Percentiles rank a stretch among this genome's conserved stretches.
phyloP scores from a whole-genome alignment of 1,140 invertebrate species.

The Zaprionus tsacasi region DNA sequence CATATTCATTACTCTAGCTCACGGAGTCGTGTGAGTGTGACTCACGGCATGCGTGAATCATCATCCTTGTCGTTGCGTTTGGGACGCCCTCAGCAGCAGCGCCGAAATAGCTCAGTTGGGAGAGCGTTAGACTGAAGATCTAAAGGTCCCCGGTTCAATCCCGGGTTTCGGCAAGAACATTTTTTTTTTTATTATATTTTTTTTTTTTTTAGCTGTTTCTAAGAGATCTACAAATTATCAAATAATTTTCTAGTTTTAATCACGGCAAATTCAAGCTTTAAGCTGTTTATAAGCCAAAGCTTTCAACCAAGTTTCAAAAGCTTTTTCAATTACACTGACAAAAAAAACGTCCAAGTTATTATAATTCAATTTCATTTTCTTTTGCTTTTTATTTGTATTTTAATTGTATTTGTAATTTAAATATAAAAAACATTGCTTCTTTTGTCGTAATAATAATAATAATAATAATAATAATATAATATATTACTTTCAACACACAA shows the following conservation, averaged over 20 bases:
- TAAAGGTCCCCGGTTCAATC: slow-evolving; percentile 92
- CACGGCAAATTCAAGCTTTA: slow-evolving; percentile 1
- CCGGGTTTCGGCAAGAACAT: slow-evolving; percentile 72
- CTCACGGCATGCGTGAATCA: background rate
- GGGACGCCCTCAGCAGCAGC: background rate
- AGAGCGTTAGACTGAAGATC: slow-evolving; percentile 93
- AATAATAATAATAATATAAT: slow-evolving; percentile 1
- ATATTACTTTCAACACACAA: slow-evolving; percentile 30
- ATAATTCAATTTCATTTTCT: slow-evolving; percentile 2
- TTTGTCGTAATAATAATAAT: slow-evolving; percentile 9
- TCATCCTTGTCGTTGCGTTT: background rate
- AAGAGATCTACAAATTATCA: background rate
- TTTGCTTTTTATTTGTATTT: slow-evolving; percentile 18
- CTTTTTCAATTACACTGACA: background rate
- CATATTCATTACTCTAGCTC: slow-evolving; percentile 5
- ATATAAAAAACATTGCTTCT: slow-evolving; percentile 33
- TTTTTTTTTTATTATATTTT: background rate
- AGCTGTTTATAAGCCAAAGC: background rate
- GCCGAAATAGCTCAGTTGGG: slow-evolving; percentile 92
- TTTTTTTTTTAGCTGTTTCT: background rate
- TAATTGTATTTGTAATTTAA: slow-evolving; percentile 12
- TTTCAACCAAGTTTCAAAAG: background rate
- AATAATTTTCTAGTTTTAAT: no score
- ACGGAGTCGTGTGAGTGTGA: background rate
- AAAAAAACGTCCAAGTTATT: background rate